Evolutionary conservation across 2,113 vertebrate genomes (phyloP), one percentile per base, ranked within the genome.

Genomic region (Gulo gulo): DNA sequence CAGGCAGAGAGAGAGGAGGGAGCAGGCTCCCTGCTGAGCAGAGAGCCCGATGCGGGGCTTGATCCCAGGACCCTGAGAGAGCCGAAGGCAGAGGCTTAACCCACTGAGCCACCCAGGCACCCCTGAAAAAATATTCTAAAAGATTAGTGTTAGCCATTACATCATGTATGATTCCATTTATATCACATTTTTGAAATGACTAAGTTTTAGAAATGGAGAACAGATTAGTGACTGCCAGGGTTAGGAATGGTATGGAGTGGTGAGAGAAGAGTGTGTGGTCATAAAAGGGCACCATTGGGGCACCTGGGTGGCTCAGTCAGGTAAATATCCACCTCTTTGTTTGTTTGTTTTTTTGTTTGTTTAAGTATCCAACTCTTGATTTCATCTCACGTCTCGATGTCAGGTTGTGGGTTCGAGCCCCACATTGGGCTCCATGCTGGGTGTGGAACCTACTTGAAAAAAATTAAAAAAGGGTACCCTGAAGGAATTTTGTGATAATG

Each of bases 191-290:
- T 94, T 74, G 39, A 55, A 81, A 85, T 91, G 50, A 85, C 13
- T 86, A 61, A 6, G 85, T 93, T 91, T 96, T 88, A 84, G 45
- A 93, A 96, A 55, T 65, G 34, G 81, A 73, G 36, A 88, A 24
- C 16, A 73, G 57, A 55, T 93, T 88, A 76, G 5, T 65, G 47
- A n/a, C 86, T 94, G 55, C 11, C 26, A 74, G 26, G 39, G 42
- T 73, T 92, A 59, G 21, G 67, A 24, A 82, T 83, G 76, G 78
- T 42, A 52, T 91, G 31, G 55, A 59, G 16, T 13, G 24, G 63
- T 59, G 18, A 79, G 63, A 84, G 29, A 76, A 31, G 74, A 67
- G 67, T 67, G 1, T 59, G 42, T 78, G 47, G 21, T 80, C 74
- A 88, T 71, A 47, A 94, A 78, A 67, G 73, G n/a, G 23, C 39